These are phyloP conservation scores for Heterotilapia buettikoferi DNA, from an alignment of 2,113 vertebrate genomes.

Conservation along the genomic window DNA sequence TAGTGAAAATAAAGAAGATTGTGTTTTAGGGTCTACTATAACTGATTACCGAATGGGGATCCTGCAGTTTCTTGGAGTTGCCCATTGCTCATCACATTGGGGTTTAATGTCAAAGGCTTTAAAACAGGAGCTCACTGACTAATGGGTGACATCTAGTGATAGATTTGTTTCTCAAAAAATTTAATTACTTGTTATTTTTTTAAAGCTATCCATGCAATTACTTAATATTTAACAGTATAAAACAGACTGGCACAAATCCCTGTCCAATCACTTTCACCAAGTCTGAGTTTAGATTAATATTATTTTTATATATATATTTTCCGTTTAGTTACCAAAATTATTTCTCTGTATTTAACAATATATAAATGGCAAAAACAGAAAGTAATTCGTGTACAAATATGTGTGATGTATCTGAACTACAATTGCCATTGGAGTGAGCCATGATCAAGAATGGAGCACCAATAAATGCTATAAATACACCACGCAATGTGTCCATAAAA, in stretches of 20 bases:
- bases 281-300: neutral
- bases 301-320: neutral
- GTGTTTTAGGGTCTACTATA: neutral
- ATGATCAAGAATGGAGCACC: neutral
- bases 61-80: neutral
- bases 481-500: neutral
- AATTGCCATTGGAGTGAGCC: neutral
- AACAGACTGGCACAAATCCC: neutral
- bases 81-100: neutral
- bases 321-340: neutral
- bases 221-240: neutral
- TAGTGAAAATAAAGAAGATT: neutral
- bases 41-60: neutral
- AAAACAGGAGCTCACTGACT: neutral
- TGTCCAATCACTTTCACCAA: neutral
- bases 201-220: neutral
- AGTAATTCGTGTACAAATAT: neutral
- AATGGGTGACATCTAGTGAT: neutral
- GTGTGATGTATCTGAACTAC: neutral
- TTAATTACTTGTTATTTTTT: neutral
- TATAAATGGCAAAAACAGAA: neutral
- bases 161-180: neutral
- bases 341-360: neutral
- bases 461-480: neutral
- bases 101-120: neutral